phyloP scores from a whole-genome alignment of 2,113 vertebrate genomes.

The Megaceryle maxima region DNA sequence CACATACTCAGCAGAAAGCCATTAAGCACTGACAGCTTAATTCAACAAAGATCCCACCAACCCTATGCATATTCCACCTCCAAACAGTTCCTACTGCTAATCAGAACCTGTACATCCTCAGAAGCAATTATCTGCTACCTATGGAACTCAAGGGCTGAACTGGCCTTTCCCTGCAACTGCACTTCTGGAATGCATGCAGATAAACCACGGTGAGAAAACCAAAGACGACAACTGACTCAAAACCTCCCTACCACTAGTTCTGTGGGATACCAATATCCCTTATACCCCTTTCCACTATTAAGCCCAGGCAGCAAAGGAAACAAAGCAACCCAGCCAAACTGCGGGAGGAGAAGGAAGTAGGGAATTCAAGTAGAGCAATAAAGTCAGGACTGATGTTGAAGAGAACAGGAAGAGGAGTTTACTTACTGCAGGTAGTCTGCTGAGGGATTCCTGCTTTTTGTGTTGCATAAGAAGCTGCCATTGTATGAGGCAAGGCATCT shows the following conservation, averaged over 20 bases:
- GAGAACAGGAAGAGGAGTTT: background rate
- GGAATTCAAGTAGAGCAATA: background rate
- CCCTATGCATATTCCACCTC: conserved; percentile 16
- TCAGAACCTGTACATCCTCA: background rate
- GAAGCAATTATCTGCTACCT: conserved; percentile 2
- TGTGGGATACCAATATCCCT: background rate
- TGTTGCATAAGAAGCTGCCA: background rate
- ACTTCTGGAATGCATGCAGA: background rate
- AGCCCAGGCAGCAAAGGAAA: background rate
- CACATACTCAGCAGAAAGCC: background rate
- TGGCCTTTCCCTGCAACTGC: background rate
- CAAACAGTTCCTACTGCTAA: conserved; percentile 10
- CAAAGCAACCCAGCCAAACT: background rate
- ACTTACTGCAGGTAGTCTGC: background rate
- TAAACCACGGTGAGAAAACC: background rate
- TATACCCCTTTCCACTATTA: background rate
- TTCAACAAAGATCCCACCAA: conserved; percentile 8
- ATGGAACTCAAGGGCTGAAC: background rate
- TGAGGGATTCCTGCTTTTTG: background rate
- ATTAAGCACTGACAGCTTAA: conserved; percentile 4
- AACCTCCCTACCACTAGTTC: background rate
- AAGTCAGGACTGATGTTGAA: background rate
- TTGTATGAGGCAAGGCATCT: background rate
- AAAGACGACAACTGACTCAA: background rate
- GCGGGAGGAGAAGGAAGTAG: background rate